A percentile compares a stretch with the other conserved stretches of the same genome.
These are phyloP conservation scores for Canis aureus DNA, from an alignment of 2,113 vertebrate species.

Conservation along the genomic window DNA sequence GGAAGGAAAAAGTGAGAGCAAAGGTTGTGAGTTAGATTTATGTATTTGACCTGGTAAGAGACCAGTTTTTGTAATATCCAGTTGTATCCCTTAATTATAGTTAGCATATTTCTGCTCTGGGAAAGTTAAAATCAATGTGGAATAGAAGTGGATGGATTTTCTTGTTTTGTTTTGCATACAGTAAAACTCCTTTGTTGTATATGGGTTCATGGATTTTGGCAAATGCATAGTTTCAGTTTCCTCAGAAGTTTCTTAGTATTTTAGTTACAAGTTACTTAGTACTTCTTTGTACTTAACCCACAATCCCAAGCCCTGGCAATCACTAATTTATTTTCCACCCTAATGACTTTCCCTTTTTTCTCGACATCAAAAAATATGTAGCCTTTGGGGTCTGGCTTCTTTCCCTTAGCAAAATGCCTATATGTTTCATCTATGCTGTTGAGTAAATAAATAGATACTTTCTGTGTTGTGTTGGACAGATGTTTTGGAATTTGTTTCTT, in stretches of 20 bases:
- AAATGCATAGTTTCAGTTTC: neutral
- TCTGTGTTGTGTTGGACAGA: neutral
- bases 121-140: neutral
- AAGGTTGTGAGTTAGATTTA: neutral
- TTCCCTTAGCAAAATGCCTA: neutral
- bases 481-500: neutral
- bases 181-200: neutral
- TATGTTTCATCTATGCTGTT: neutral
- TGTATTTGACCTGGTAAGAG: neutral
- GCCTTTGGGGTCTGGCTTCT: neutral
- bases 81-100: neutral
- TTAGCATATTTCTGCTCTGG: neutral
- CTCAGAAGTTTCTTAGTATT: neutral
- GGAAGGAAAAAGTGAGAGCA: neutral
- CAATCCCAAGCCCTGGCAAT: neutral
- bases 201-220: neutral
- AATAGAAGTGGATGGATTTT: neutral
- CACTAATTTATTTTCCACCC: neutral
- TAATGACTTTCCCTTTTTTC: neutral
- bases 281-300: neutral
- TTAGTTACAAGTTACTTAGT: no score
- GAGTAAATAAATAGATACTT: neutral
- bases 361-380: neutral
- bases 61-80: neutral
- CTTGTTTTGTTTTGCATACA: neutral